phyloP scores from a whole-genome alignment of 2,797 vertebrate species.

The Amblyopsis hoosieri region DNA sequence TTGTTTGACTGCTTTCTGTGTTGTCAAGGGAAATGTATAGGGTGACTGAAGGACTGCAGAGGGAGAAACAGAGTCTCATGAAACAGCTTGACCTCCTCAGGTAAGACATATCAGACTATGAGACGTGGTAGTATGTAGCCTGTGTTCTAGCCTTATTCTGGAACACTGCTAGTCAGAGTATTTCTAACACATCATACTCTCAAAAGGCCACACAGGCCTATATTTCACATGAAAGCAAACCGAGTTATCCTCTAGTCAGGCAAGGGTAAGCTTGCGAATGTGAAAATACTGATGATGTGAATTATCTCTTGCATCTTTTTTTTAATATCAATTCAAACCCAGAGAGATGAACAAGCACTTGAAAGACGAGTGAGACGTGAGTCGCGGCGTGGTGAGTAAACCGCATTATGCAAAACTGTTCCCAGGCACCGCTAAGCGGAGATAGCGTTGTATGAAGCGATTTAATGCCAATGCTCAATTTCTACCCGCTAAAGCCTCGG shows the following conservation, averaged over 20 bases:
- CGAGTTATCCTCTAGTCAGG: not conserved
- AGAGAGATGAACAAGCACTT: conserved; percentile 96
- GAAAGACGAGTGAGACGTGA: conserved; percentile 86
- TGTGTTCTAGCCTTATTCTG: conserved; percentile 9
- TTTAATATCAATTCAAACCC: conserved; percentile 18
- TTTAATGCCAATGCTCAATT: conserved; percentile 1
- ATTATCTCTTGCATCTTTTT: conserved; percentile 8
- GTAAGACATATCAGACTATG: conserved; percentile 57
- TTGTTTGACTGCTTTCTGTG: not conserved
- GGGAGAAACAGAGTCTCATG: conserved; percentile 88
- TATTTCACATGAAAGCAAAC: not conserved
- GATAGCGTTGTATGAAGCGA: not conserved
- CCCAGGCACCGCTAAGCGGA: not conserved
- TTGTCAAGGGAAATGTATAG: conserved; percentile 86
- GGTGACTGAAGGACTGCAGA: conserved; percentile 88
- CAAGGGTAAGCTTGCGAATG: too few species aligned
- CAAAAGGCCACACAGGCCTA: not conserved
- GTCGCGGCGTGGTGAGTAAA: conserved; percentile 81
- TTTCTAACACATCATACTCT: not conserved
- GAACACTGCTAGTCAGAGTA: not conserved
- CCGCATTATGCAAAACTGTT: not conserved
- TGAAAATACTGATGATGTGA: too few species aligned
- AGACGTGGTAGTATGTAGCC: not conserved
- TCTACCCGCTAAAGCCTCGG: conserved; percentile 67
- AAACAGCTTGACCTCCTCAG: conserved; percentile 92